Percentiles rank a stretch among this genome's conserved stretches.
Conservation (phyloP, 1,140 invertebrate genomes). For the Calycopis cecrops region DNA sequence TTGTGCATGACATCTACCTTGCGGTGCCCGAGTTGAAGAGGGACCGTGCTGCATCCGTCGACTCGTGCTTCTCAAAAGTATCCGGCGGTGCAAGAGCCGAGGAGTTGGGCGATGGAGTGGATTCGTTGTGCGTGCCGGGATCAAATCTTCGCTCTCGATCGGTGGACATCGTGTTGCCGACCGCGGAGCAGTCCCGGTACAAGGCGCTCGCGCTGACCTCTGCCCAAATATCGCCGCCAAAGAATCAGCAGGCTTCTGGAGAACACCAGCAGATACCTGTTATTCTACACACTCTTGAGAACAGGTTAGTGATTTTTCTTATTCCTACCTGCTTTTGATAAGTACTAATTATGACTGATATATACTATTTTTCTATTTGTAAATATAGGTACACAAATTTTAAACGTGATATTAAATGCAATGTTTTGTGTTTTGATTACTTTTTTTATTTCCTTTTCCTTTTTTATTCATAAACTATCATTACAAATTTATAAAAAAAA, state of each 20-base stretch:
- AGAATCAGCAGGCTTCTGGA: slow-evolving; percentile 33
- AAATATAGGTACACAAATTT: neutral
- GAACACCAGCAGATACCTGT: slow-evolving; percentile 28
- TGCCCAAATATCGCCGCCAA: slow-evolving; percentile 49
- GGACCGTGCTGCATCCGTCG: slow-evolving; percentile 89
- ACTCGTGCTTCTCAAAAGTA: slow-evolving; percentile 86
- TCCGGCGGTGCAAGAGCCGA: slow-evolving; percentile 80
- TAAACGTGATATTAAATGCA: neutral
- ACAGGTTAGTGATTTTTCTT: slow-evolving; percentile 46
- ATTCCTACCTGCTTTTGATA: neutral
- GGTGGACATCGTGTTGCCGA: slow-evolving; percentile 93
- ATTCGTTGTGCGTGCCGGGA: slow-evolving; percentile 80
- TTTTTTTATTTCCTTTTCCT: neutral
- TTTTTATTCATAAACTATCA: too few species aligned
- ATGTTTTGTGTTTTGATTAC: neutral
- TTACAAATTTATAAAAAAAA: too few species aligned
- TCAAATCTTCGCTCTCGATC: slow-evolving; percentile 86
- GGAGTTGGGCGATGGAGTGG: slow-evolving; percentile 77
- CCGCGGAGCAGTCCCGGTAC: slow-evolving; percentile 88
- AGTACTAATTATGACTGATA: neutral
- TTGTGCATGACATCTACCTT: slow-evolving; percentile 84
- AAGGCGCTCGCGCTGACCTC: slow-evolving; percentile 82
- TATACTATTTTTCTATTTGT: neutral
- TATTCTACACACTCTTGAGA: slow-evolving; percentile 35
- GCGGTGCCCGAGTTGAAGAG: slow-evolving; percentile 88